Evolutionary conservation across 2,113 vertebrate genomes (phyloP), one percentile per base, ranked within the genome.

Genomic region (Pollachius pollachius): DNA sequence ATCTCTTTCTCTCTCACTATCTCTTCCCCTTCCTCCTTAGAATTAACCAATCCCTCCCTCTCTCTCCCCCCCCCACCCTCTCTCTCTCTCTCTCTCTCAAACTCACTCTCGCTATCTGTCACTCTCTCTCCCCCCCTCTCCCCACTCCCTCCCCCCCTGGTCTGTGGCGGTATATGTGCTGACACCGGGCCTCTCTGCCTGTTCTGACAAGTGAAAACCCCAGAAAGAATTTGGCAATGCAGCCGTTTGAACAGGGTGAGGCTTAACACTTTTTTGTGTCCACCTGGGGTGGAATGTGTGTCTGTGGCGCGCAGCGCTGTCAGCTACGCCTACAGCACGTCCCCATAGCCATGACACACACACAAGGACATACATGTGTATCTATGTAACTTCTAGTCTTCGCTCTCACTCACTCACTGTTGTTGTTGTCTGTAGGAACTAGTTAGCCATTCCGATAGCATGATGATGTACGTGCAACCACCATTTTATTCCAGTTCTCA

Each of bases 191-290:
- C 80, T 87, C 80, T 87, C 83, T 88, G 86, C 91, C 67, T 90
- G 92, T 88, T 81, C 90, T 89, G 84, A 91, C 91, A 89, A 91
- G 90, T 91, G 86, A 89, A 90, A 87, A 81, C 72, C 76, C 81
- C 82, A 82, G 88, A 92, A 92, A 91, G 90, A 91, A 92, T 93
- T 89, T 75, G 79, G 78, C 80, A 87, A 90, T 85, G 78, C 67
- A 66, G 81, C 72, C 64, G 16, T 70, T 72, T 90, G 80, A 91
- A 90, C 90, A 71, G 73, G 89, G 86, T 81, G 87, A 80, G 85
- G 89, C 81, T 90, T 89, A 88, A 67, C 79, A 70, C 70, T 76
- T 59, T 82, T 85, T 85, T 82, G 84, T 77, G 76, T 82, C 81
- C 83, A 86, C 84, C 85, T 84, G 67, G 48, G 63, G 78, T 84